Conservation (phyloP, 2,888 invertebrate species). For the Rhorus exstirpatorius region DNA sequence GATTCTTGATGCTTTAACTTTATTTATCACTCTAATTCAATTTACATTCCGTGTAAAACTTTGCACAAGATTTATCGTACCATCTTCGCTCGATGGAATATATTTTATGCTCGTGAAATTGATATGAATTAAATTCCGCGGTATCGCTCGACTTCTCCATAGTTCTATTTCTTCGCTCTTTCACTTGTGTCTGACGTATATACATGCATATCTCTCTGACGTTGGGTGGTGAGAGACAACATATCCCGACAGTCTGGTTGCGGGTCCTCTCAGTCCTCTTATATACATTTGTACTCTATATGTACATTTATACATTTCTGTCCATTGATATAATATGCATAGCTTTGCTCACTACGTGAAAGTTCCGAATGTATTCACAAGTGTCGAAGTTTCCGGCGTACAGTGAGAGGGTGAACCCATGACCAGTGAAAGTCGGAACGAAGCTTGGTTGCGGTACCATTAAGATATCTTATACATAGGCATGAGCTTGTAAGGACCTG, state of each 20-base stretch:
- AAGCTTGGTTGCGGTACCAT: conserved; percentile 47
- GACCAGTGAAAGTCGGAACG: conserved; percentile 34
- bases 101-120: conserved; percentile 27
- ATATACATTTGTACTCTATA: neutral
- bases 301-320: neutral
- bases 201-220: conserved; percentile 43
- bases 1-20: neutral
- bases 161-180: conserved; percentile 17
- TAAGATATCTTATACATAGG: conserved; percentile 59
- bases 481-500: conserved; percentile 33
- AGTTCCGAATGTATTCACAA: conserved; percentile 68
- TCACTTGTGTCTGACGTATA: conserved; percentile 31
- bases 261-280: neutral
- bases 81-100: neutral
- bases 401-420: conserved; percentile 43
- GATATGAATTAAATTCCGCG: conserved; percentile 54
- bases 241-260: conserved; percentile 50
- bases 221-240: conserved; percentile 38
- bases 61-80: conserved; percentile 18
- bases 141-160: conserved; percentile 44
- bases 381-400: conserved; percentile 69
- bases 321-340: conserved; percentile 9
- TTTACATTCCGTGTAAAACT: conserved; percentile 4
- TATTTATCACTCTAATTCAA: conserved; percentile 17
- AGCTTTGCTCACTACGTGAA: conserved; percentile 47